phyloP scores from a whole-genome alignment of 2,797 vertebrate species.

The Pogoniulus pusillus region DNA sequence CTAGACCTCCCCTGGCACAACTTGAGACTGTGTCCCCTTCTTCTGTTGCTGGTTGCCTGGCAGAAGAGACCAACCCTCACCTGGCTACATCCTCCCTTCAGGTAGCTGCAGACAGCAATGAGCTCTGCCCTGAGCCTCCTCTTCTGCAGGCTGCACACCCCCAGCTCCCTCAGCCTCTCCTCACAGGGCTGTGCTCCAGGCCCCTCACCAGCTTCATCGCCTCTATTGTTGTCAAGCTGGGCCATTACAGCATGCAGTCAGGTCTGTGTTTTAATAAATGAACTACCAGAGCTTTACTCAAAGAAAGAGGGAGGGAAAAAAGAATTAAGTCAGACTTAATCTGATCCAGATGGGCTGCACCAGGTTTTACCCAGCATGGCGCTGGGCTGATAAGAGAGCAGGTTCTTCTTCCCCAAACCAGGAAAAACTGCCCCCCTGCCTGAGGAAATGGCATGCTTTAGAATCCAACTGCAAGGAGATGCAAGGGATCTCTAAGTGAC shows the following conservation, averaged over 20 bases:
- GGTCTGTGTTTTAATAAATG: constrained; percentile 45
- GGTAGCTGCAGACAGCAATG: too few relatives aligned
- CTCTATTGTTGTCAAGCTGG: constrained; percentile 46
- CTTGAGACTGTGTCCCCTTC: too few relatives aligned
- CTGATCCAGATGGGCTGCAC: constrained; percentile 48
- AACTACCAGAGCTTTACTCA: constrained; percentile 14
- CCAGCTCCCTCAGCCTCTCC: too few relatives aligned
- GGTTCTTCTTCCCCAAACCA: neutral
- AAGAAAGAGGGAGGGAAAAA: neutral
- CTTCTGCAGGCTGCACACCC: too few relatives aligned
- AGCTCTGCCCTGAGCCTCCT: too few relatives aligned
- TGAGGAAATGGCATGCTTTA: constrained; percentile 20
- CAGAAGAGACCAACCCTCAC: too few relatives aligned
- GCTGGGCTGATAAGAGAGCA: neutral
- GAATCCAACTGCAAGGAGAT: constrained; percentile 41
- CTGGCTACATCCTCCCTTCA: too few relatives aligned
- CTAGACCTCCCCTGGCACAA: too few relatives aligned
- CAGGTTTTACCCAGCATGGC: constrained; percentile 18
- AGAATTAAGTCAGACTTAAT: constrained; percentile 42
- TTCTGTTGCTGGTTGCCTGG: too few relatives aligned
- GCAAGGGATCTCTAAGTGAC: constrained; percentile 35
- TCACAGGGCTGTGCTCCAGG: too few relatives aligned
- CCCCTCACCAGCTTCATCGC: too few relatives aligned
- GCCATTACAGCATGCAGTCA: constrained; percentile 15
- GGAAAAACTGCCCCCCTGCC: neutral